These are phyloP conservation scores for Tenthredo amoena DNA, from an alignment of 2,888 invertebrate genomes.

Conservation along the genomic window DNA sequence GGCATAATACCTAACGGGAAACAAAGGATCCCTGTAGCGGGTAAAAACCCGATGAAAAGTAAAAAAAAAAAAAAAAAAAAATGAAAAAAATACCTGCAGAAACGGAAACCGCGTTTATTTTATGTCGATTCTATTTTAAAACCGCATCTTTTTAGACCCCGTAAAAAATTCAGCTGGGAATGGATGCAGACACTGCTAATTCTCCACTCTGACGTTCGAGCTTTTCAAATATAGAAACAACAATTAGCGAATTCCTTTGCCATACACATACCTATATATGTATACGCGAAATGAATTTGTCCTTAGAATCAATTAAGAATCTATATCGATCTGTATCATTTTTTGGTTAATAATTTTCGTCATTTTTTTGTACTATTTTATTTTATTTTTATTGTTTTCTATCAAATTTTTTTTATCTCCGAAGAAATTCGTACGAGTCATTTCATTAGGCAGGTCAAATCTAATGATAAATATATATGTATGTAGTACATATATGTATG, in stretches of 20 bases:
- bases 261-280: neutral
- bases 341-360: neutral
- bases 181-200: neutral
- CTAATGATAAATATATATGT: neutral
- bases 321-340: neutral
- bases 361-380: neutral
- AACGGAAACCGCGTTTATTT: conserved; percentile 21
- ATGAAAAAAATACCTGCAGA: neutral
- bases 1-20: neutral
- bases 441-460: neutral
- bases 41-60: neutral
- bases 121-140: neutral
- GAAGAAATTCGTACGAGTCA: neutral
- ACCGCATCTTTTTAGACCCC: neutral
- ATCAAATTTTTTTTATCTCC: neutral
- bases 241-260: conserved; percentile 18
- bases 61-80: neutral
- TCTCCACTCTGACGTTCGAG: neutral
- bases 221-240: conserved; percentile 19
- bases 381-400: too few relatives aligned
- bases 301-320: neutral
- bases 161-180: neutral
- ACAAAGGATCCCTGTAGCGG: neutral
- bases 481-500: neutral
- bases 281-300: neutral